Evolutionary conservation across 1,140 invertebrate species (phyloP).

Genomic region (Amphibalanus amphitrite): DNA sequence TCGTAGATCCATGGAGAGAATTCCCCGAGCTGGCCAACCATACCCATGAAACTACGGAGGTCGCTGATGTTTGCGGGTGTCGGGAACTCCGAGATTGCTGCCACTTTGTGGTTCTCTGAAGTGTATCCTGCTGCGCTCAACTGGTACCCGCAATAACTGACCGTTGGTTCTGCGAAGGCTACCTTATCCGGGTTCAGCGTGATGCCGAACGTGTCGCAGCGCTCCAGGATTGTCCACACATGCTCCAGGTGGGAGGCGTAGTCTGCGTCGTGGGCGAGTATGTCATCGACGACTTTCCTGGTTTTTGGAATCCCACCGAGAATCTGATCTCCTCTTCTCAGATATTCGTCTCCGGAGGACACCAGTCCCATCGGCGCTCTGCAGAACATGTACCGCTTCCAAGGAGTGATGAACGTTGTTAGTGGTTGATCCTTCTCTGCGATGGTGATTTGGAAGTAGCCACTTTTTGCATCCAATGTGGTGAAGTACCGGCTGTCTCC

Average conservation of each 20-base stretch:
- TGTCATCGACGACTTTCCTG: not conserved
- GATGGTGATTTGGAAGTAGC: too few species aligned
- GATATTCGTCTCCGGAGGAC: not conserved
- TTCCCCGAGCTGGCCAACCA: conserved; percentile 12
- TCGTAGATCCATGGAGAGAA: conserved; percentile 10
- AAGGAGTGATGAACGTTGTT: too few species aligned
- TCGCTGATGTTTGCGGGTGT: conserved; percentile 12
- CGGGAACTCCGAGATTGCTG: conserved; percentile 11
- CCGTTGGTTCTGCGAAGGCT: conserved; percentile 15
- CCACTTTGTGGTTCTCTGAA: conserved; percentile 12
- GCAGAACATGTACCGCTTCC: too few species aligned
- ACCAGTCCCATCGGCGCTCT: too few species aligned
- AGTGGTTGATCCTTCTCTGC: too few species aligned
- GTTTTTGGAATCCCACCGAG: not conserved
- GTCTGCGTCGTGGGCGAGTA: not conserved
- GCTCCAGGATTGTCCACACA: not conserved
- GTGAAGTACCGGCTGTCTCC: too few species aligned
- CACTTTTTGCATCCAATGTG: too few species aligned
- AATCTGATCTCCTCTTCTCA: not conserved
- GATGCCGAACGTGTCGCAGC: conserved; percentile 17
- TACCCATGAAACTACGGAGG: conserved; percentile 15
- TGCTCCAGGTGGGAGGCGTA: not conserved
- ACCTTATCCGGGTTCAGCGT: conserved; percentile 21
- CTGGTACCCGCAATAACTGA: conserved; percentile 20
- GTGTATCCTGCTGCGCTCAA: conserved; percentile 14